Base-by-base conservation (phyloP, 2,888 invertebrate species). In the Coenonympha glycerion region DNA sequence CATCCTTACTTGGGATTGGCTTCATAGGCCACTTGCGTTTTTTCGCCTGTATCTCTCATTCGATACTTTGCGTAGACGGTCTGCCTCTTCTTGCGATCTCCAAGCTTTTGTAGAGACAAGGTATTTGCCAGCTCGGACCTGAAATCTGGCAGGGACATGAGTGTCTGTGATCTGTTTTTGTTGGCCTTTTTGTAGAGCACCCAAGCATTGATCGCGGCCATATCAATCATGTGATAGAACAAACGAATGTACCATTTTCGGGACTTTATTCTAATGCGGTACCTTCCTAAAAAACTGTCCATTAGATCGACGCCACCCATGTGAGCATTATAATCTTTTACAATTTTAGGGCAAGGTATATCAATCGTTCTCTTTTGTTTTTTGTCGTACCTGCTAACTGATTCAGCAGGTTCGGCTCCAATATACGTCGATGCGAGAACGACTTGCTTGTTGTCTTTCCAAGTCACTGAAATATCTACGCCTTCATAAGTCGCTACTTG, bases 131-230 rank as follows among this genome's bases (percentile, higher is more conserved):
- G 51, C 47, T 51, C 47, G 42, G 51, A 37, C 47, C 47, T 51
- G 41, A 52, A 52, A 52, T 47, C 47, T 52, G 52, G 46, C 47
- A 51, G 47, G 46, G 46, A 41, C 41, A 51, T 41, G 41, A 41
- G 46, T 40, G 46, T 51, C 34, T 41, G 41, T 41, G 42, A 47
- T 47, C 28, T 51, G 34, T 59, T 63, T 59, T 63, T 65, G 59
- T 62, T 65, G 60, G 64, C 58, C 54, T 67, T 67, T 65, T 64
- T 61, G 57, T 68, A 66, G 13, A 65, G 57, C 56, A 68, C 61
- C 67, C 66, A 69, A 53, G 66, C 56, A 62, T 69, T 68, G 54
- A 69, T 71, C 47, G 65, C 60, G 48, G 66, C 61, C 60, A 68
- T 62, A 56, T 68, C 65, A 49, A 65, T 56, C 48, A 69, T 47